These are phyloP conservation scores for Dermolepida albohirtum DNA, from an alignment of 2,888 invertebrate species.

Conservation along the genomic window DNA sequence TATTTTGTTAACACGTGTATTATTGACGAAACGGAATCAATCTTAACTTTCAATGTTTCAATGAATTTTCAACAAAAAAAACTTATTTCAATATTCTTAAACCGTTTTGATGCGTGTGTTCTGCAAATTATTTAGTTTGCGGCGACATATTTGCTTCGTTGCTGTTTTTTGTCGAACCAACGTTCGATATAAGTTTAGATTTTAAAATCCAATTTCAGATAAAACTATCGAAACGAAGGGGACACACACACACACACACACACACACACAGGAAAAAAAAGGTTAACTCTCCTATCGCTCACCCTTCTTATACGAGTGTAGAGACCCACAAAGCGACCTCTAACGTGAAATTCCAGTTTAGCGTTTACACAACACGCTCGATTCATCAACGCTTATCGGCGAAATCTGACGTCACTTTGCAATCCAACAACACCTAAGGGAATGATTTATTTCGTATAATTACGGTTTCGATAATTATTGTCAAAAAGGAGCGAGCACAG, in stretches of 20 bases:
- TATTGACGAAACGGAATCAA: too few relatives aligned
- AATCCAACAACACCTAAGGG: slow-evolving; percentile 25
- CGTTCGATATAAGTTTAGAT: slow-evolving; percentile 1
- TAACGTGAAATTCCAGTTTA: slow-evolving; percentile 3
- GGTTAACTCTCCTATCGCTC: not conserved
- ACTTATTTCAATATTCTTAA: too few relatives aligned
- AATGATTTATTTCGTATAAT: slow-evolving; percentile 30
- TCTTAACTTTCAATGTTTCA: too few relatives aligned
- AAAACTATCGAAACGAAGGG: slow-evolving; percentile 7
- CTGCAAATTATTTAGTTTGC: too few relatives aligned
- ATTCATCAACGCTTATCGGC: slow-evolving; percentile 26
- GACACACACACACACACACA: not conserved
- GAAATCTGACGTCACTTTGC: slow-evolving; percentile 21
- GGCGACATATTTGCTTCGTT: not conserved
- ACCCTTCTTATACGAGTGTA: not conserved
- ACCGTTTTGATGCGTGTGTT: too few relatives aligned
- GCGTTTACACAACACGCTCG: not conserved
- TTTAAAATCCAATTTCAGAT: slow-evolving; percentile 17
- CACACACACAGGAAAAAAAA: not conserved
- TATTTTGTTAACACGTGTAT: too few relatives aligned
- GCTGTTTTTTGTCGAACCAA: not conserved
- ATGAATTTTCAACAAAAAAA: too few relatives aligned
- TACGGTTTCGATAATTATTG: slow-evolving; percentile 30
- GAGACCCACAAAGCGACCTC: not conserved
- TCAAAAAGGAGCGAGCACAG: slow-evolving; percentile 12